Evolutionary conservation across 2,888 invertebrate species (phyloP).

Genomic region (Lithophane socia): DNA sequence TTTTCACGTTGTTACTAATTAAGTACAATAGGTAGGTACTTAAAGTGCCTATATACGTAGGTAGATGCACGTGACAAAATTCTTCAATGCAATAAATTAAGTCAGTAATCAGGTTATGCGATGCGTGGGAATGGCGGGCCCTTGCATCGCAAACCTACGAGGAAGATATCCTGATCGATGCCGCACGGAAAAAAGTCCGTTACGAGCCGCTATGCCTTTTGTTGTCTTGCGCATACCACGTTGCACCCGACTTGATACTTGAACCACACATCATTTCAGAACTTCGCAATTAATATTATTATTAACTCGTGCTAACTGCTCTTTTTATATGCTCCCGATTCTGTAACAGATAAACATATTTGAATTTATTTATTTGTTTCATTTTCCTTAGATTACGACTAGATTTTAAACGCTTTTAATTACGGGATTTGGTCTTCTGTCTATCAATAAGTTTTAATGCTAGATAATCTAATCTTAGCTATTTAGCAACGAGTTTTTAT

Average conservation of each 20-base stretch:
- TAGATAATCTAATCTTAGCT: conserved; percentile 15
- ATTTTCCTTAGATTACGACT: too few species aligned
- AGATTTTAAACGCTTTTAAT: neutral
- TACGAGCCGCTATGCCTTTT: conserved; percentile 86
- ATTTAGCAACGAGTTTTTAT: conserved; percentile 9
- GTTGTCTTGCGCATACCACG: conserved; percentile 74
- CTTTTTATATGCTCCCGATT: too few species aligned
- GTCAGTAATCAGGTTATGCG: conserved; percentile 65
- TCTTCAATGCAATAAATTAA: conserved; percentile 46
- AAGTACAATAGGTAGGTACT: neutral
- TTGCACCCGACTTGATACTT: conserved; percentile 74
- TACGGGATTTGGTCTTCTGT: neutral
- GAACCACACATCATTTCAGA: neutral
- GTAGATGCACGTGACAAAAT: conserved; percentile 39
- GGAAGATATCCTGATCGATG: conserved; percentile 84
- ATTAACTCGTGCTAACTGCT: too few species aligned
- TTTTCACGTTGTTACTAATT: neutral
- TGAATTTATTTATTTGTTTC: too few species aligned
- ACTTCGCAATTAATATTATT: too few species aligned
- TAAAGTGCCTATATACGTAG: too few species aligned
- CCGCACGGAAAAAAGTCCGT: conserved; percentile 85
- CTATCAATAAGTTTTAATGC: neutral
- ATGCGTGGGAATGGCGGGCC: conserved; percentile 83
- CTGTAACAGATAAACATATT: too few species aligned
- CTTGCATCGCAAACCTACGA: conserved; percentile 76